phyloP scores from a whole-genome alignment of 35 echinoderm and acorn worm genomes.

The Holothuria glaberrima region DNA sequence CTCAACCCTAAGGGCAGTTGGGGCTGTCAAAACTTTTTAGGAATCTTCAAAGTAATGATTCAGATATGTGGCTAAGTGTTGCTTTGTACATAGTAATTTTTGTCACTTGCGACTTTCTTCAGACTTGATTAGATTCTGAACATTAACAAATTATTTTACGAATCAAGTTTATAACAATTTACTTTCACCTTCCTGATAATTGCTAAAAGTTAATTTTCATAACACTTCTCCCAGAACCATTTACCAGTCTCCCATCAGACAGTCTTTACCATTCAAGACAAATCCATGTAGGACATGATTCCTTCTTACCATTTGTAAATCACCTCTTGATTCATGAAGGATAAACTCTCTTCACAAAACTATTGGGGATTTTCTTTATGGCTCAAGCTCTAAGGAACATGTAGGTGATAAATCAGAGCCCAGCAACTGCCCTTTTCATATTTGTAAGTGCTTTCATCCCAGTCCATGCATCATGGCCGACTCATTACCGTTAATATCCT shows the following conservation, averaged over 20 bases:
- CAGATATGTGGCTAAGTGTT: no score
- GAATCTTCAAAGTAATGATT: no score
- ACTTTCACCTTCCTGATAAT: no score
- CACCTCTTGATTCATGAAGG: conserved; percentile 25
- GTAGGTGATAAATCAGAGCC: conserved; percentile 29
- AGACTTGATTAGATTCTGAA: no score
- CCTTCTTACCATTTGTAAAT: conserved; percentile 8
- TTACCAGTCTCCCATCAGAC: background rate
- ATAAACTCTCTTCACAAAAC: background rate
- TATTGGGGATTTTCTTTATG: conserved; percentile 11
- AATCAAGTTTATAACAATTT: no score
- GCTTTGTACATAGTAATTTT: no score
- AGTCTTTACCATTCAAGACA: conserved; percentile 40
- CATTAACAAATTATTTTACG: no score
- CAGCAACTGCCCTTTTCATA: background rate
- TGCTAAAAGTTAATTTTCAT: no score
- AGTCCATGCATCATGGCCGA: background rate
- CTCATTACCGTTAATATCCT: background rate
- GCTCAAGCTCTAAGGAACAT: background rate
- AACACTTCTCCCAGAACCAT: no score
- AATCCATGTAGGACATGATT: conserved; percentile 14
- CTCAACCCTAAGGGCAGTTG: conserved; percentile 21
- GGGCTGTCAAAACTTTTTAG: background rate
- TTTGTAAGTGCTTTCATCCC: conserved; percentile 15
- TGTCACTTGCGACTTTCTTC: no score